These are phyloP conservation scores for Lynx canadensis DNA, from an alignment of 2,113 vertebrate species.

Conservation along the genomic window DNA sequence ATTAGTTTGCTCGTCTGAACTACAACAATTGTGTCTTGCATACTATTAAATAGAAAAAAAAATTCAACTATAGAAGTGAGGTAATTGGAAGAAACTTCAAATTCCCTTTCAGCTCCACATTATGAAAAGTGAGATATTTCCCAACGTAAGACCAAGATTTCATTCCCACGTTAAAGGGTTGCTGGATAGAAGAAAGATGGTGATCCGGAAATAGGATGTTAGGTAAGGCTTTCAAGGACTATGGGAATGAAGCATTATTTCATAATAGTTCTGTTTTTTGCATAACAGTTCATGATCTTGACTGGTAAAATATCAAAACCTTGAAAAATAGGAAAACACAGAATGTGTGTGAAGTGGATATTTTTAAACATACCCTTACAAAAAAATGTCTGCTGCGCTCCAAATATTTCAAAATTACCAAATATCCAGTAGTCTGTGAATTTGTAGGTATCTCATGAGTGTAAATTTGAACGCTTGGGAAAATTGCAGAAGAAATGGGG, in stretches of 20 bases:
- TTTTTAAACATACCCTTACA: background rate
- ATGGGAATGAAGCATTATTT: background rate
- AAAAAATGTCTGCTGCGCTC: background rate
- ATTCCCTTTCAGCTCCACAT: background rate
- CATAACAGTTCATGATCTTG: background rate
- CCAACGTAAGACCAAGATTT: background rate
- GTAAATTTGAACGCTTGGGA: background rate
- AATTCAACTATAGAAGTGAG: background rate
- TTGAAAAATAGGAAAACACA: background rate
- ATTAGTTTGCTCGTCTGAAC: background rate
- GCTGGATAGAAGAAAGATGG: background rate
- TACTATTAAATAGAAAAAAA: constrained; percentile 8
- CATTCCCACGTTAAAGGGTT: background rate
- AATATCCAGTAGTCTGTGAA: background rate
- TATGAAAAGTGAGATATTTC: background rate
- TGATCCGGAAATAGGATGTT: background rate
- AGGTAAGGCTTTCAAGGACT: background rate
- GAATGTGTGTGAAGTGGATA: background rate
- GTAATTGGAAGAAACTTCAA: background rate
- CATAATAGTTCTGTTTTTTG: no score
- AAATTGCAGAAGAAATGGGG: background rate
- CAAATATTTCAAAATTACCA: background rate
- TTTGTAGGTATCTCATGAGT: constrained; percentile 12
- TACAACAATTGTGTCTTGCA: background rate
- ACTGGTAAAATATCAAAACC: background rate